These are phyloP conservation scores for Orgyia antiqua DNA, from an alignment of 2,888 invertebrate genomes.

Conservation along the genomic window DNA sequence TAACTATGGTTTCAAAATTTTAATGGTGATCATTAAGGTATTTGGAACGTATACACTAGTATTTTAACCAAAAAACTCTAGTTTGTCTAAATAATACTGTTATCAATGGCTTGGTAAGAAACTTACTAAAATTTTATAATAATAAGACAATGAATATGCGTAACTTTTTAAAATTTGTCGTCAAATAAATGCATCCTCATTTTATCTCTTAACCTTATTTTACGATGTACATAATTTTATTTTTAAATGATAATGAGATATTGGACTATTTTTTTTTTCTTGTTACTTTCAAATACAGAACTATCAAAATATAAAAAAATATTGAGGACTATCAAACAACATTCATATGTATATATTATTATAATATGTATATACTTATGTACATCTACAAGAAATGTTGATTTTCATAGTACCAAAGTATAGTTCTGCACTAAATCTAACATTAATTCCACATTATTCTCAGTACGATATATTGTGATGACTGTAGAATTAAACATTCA, in stretches of 20 bases:
- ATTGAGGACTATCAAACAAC: constrained; percentile 78
- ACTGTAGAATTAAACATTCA: constrained; percentile 51
- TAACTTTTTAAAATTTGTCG: constrained; percentile 45
- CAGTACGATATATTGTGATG: constrained; percentile 56
- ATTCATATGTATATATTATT: constrained; percentile 73
- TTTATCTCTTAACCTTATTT: constrained; percentile 49
- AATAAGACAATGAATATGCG: constrained; percentile 50
- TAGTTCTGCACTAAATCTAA: constrained; percentile 71
- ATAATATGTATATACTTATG: constrained; percentile 69
- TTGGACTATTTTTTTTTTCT: constrained; percentile 70
- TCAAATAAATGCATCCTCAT: constrained; percentile 74
- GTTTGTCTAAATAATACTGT: constrained; percentile 76
- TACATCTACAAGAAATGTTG: constrained; percentile 75
- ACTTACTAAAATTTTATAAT: constrained; percentile 56
- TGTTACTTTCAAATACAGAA: constrained; percentile 73
- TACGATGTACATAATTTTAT: constrained; percentile 60
- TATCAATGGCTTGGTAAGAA: constrained; percentile 77
- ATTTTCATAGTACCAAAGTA: constrained; percentile 66
- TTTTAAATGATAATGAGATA: constrained; percentile 71
- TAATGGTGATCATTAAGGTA: constrained; percentile 61
- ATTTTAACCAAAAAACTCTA: constrained; percentile 61
- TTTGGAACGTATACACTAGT: constrained; percentile 57
- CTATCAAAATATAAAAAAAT: constrained; percentile 80
- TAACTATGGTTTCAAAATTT: constrained; percentile 55
- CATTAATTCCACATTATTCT: constrained; percentile 56